Evolutionary conservation across 2,888 invertebrate genomes (phyloP).

Genomic region (Folsomia manolachei): DNA sequence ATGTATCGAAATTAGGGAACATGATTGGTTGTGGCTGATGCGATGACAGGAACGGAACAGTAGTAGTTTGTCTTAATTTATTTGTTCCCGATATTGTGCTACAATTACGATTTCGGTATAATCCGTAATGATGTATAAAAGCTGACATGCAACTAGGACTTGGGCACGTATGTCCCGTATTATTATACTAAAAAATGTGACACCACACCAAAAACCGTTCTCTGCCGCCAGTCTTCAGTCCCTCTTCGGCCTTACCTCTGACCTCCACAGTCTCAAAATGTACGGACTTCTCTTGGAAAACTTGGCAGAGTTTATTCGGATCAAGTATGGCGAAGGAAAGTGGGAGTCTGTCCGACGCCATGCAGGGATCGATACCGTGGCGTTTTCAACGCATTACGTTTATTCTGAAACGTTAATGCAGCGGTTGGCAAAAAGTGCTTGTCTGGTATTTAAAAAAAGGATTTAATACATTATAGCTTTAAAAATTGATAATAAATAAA

Average conservation of each 20-base stretch:
- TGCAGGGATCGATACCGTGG: constrained; percentile 79
- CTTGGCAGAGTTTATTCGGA: constrained; percentile 84
- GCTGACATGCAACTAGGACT: too few species aligned
- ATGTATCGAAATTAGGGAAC: too few species aligned
- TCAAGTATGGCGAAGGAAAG: constrained; percentile 84
- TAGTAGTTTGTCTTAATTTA: too few species aligned
- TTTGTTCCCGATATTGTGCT: too few species aligned
- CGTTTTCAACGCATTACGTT: constrained; percentile 80
- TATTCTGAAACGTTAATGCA: constrained; percentile 87
- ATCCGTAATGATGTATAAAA: too few species aligned
- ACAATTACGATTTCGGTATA: too few species aligned
- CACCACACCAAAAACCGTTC: too few species aligned
- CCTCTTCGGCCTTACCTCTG: not conserved
- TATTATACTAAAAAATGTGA: too few species aligned
- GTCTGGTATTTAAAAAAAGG: constrained; percentile 67
- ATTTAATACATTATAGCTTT: not conserved
- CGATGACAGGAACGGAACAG: too few species aligned
- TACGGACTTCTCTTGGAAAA: constrained; percentile 93
- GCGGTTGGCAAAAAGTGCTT: constrained; percentile 77
- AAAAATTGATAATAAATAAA: constrained; percentile 47
- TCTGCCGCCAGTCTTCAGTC: too few species aligned
- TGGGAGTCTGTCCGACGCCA: constrained; percentile 87
- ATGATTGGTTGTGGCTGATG: too few species aligned
- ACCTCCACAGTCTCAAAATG: constrained; percentile 60
- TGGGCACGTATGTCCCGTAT: too few species aligned